Conservation (phyloP, 2,113 vertebrate genomes). For the Chauna torquata region DNA sequence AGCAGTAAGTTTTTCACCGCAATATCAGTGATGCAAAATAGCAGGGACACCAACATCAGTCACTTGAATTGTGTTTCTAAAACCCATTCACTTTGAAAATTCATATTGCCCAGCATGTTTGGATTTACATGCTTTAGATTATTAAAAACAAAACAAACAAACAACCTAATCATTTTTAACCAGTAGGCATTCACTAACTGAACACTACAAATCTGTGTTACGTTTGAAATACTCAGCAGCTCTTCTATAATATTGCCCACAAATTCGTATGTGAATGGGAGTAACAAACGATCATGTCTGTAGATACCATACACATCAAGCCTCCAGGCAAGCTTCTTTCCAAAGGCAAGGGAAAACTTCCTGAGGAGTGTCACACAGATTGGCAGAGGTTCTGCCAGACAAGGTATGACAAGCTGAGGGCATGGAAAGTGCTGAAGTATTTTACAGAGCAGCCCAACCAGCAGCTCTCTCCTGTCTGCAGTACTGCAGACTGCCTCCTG, state of each 20-base stretch:
- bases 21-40: background rate
- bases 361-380: background rate
- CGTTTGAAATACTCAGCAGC: background rate
- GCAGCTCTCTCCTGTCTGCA: background rate
- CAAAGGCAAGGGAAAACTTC: background rate
- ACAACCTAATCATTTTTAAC: background rate
- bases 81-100: background rate
- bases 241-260: background rate
- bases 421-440: background rate
- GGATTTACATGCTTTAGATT: background rate
- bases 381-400: background rate
- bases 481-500: background rate
- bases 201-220: background rate
- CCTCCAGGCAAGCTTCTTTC: background rate
- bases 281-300: background rate
- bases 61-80: background rate
- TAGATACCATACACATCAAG: background rate
- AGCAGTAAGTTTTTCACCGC: background rate
- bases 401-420: background rate
- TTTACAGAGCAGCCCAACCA: background rate
- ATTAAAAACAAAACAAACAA: background rate
- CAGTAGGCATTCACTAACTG: background rate
- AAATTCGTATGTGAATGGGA: background rate
- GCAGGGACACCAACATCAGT: background rate
- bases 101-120: background rate